phyloP scores from a whole-genome alignment of 2,888 invertebrate species.

The Hypena proboscidalis region DNA sequence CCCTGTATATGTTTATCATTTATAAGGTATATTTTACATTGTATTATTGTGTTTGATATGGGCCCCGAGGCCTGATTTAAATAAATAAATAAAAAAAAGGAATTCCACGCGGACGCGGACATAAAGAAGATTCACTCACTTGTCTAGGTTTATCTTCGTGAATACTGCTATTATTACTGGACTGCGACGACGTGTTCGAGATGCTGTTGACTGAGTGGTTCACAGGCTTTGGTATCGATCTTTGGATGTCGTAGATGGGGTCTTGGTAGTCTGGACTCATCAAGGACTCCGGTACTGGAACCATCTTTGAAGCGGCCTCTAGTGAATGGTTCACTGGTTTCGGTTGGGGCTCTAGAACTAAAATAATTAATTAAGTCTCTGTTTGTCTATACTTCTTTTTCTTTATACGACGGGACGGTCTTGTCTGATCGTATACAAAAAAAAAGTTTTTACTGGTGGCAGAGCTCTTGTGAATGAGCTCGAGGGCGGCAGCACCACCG shows the following conservation, averaged over 20 bases:
- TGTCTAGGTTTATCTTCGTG: conserved; percentile 64
- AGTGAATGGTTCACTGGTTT: conserved; percentile 85
- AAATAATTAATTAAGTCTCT: neutral
- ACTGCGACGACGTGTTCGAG: conserved; percentile 59
- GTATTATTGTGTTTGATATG: too few species aligned
- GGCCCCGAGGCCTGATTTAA: too few species aligned
- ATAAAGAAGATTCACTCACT: conserved; percentile 34
- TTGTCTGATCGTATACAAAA: too few species aligned
- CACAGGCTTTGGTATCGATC: conserved; percentile 63
- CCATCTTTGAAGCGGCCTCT: conserved; percentile 93
- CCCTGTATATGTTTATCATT: too few species aligned
- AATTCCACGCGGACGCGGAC: too few species aligned
- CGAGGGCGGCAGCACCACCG: too few species aligned
- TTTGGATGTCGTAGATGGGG: conserved; percentile 78
- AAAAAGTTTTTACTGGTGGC: too few species aligned
- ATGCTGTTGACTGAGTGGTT: conserved; percentile 55
- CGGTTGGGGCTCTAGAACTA: conserved; percentile 30
- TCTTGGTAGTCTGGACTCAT: conserved; percentile 93
- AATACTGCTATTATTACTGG: conserved; percentile 70
- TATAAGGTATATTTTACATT: too few species aligned
- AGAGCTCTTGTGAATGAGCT: too few species aligned
- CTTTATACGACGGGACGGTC: too few species aligned
- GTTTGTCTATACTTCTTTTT: too few species aligned
- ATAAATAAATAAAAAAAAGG: neutral
- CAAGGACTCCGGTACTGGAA: conserved; percentile 94